Base-by-base conservation (phyloP, 2,797 vertebrate genomes). In the Gymnothorax reevesii region DNA sequence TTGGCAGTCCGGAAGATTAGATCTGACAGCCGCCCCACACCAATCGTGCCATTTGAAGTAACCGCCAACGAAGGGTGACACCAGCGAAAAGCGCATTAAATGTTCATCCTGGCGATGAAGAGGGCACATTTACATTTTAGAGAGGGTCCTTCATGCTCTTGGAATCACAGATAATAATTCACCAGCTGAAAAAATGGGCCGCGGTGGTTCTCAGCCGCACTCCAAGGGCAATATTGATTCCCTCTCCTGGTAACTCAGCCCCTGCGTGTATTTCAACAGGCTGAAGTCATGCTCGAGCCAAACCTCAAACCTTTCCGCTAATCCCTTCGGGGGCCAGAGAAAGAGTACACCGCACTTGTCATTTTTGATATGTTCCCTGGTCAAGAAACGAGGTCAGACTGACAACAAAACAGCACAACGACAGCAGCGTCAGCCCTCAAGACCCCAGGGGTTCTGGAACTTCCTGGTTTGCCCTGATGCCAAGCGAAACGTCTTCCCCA, bases 121-220 rank as follows among this genome's bases (percentile, higher is more conserved):
- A 22, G 49, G 54, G 25, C 52, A 17, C 6, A 82, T 52, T 73
- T 57, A 13, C 59, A 88, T 83, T 86, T 75, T 57, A 83, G 80
- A 85, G 57, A 17, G 27, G 42, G 17, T n/a, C 59, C 73, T 66
- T 15, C 3, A 75, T 64, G 42, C 54, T 42, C 4, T 55, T 88
- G 84, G 84, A 55, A 83, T 42, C 84, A 85, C 33, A 57, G 33
- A 59, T 25, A 79, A 27, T 79, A n/a, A 85, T 42, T 85, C 42
- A 55, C 59, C 82, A 15, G n/a, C 20, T 71, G 66, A 86, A 83
- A 55, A 66, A 69, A 84, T 84, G 57, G 7, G 54, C 54, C 15
- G 10, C 25, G n/a, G 49, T 66, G 59, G 7, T 12, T 84, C 42
- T 88, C 75, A 66, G 73, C 64, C 54, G 57, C 2, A 54, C 73